Base-by-base conservation (phyloP, 2,888 invertebrate genomes). In the Leucophora obtusa region DNA sequence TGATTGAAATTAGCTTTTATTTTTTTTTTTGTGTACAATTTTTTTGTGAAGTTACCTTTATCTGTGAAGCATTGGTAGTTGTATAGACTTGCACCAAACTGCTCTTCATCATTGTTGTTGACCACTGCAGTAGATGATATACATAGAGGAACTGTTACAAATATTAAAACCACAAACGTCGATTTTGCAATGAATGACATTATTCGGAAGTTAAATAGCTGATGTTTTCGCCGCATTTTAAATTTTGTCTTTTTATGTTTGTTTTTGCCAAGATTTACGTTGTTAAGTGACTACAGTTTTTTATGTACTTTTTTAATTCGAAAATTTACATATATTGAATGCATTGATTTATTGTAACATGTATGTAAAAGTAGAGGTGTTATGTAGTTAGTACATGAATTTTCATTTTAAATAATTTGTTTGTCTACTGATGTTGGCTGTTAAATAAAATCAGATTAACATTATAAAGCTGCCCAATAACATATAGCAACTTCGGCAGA, bases 21-120 rank as follows among this genome's bases (percentile, higher is more conserved):
- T n/a, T n/a, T n/a, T n/a, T n/a, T n/a, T n/a, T n/a, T n/a, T n/a
- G n/a, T 21, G 21, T 21, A 21, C 21, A 21, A 10, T 56, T 56
- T 28, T 56, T 56, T 56, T 54, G 0, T 33, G 53, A 53, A 53
- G 62, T 73, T 72, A 78, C 78, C 78, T 9, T 51, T 68, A 10
- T 56, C 43, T 10, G 50, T 38, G 7, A 73, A 72, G 10, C 78
- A 78, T 58, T 78, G 62, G 43, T 68, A 78, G 33, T 73, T 56
- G 33, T 14, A 68, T 17, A 62, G 15, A 6, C 51, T 68, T 1
- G 35, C 0, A n/a, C 60, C 51, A 14, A 58, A 4, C 14, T 51
- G 21, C 14, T 78, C 53, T 11, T 8, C 58, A 60, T 62, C 24
- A 50, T 18, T 50, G n/a, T 58, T 38, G 21, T 33, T 53, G 38